These are phyloP conservation scores for Ispidina lecontei DNA, from an alignment of 2,797 vertebrate species.

Conservation along the genomic window DNA sequence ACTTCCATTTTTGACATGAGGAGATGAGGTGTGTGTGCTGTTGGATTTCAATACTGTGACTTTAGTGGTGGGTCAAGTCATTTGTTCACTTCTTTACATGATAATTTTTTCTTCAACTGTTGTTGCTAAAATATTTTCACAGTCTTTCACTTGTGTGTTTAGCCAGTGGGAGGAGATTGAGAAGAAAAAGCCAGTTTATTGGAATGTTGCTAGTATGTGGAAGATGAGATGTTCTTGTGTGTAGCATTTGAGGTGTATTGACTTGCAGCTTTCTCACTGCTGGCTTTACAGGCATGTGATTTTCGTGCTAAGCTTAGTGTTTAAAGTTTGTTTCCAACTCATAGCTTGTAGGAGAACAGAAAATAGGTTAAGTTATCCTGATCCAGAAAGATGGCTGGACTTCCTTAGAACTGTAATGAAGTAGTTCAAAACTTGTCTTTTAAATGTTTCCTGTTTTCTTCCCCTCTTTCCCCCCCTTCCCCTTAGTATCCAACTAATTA, in stretches of 20 bases:
- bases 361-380: conserved; percentile 10
- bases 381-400: conserved; percentile 13
- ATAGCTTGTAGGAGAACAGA: neutral
- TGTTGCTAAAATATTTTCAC: conserved; percentile 1
- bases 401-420: conserved; percentile 22
- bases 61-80: conserved; percentile 59
- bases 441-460: neutral
- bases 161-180: conserved; percentile 49
- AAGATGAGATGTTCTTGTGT: conserved; percentile 32
- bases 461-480: neutral
- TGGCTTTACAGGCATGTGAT: neutral
- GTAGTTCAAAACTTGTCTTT: neutral
- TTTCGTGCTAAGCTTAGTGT: neutral
- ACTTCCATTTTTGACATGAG: conserved; percentile 61
- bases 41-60: conserved; percentile 58
- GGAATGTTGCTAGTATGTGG: conserved; percentile 40
- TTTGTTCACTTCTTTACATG: conserved; percentile 42
- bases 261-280: conserved; percentile 37
- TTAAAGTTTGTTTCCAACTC: neutral
- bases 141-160: conserved; percentile 40
- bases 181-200: conserved; percentile 55
- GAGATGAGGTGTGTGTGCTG: conserved; percentile 64
- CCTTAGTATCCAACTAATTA: neutral
- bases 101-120: conserved; percentile 56
- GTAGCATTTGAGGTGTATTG: conserved; percentile 35